Conservation (phyloP, 2,888 invertebrate species). For the Onchidella celtica region DNA sequence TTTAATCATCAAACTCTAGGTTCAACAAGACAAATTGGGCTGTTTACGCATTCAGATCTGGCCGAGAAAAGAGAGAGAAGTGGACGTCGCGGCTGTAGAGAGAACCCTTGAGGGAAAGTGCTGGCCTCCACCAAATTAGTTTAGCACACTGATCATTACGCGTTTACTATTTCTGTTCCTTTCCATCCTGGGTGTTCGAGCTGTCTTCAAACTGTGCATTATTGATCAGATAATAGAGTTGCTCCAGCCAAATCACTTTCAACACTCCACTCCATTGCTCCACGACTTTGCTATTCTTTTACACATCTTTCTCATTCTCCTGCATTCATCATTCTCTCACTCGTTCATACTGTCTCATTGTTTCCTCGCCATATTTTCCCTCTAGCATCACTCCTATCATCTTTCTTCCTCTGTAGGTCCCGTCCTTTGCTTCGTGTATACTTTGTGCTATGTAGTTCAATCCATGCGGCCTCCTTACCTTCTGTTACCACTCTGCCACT, state of each 20-base stretch:
- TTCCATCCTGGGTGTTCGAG: background rate
- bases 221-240: background rate
- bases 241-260: background rate
- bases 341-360: too few relatives aligned
- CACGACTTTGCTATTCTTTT: background rate
- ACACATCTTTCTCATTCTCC: background rate
- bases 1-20: background rate
- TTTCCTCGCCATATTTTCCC: too few relatives aligned
- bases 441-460: too few relatives aligned
- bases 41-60: background rate
- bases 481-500: too few relatives aligned
- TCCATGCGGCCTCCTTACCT: too few relatives aligned
- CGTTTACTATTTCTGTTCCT: background rate
- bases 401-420: too few relatives aligned
- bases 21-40: background rate
- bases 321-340: too few relatives aligned
- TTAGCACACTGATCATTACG: constrained; percentile 11
- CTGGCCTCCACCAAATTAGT: constrained; percentile 3
- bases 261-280: background rate
- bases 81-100: background rate
- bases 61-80: background rate
- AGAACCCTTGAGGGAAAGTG: constrained; percentile 4
- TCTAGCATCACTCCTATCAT: too few relatives aligned
- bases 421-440: too few relatives aligned
- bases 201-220: background rate